phyloP scores from a whole-genome alignment of 1,140 invertebrate species.

The Popillia japonica region DNA sequence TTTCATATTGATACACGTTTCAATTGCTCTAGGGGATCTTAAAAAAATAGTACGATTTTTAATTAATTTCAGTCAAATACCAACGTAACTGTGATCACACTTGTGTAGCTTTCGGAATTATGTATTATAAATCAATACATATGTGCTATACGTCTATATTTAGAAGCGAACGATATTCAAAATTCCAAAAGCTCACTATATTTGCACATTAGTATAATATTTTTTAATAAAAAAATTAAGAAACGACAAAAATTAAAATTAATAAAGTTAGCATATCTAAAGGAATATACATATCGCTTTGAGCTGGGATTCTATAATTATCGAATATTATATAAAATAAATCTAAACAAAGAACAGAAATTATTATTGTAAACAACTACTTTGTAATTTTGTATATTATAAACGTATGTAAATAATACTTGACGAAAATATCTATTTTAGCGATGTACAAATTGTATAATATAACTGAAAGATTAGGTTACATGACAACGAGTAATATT shows the following conservation, averaged over 20 bases:
- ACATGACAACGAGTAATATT: conserved; percentile 50
- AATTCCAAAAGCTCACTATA: conserved; percentile 24
- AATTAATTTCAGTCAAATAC: conserved; percentile 43
- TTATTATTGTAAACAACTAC: conserved; percentile 46
- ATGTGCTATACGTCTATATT: not conserved
- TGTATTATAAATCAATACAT: conserved; percentile 14
- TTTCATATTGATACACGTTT: no score
- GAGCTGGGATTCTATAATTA: conserved; percentile 54
- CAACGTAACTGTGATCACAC: conserved; percentile 49
- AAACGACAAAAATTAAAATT: conserved; percentile 9
- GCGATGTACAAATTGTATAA: conserved; percentile 52
- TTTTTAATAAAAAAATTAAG: conserved; percentile 29
- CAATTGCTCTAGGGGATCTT: not conserved
- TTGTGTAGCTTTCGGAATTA: conserved; percentile 33
- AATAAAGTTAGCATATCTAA: conserved; percentile 50
- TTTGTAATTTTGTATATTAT: conserved; percentile 52
- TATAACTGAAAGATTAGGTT: conserved; percentile 47
- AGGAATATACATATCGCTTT: conserved; percentile 56
- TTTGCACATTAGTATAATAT: conserved; percentile 38
- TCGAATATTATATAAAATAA: conserved; percentile 42
- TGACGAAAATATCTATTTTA: conserved; percentile 36
- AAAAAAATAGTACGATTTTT: not conserved
- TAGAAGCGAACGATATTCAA: not conserved
- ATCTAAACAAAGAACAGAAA: conserved; percentile 47
- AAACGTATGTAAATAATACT: conserved; percentile 46